Evolutionary conservation across 2,113 vertebrate species (phyloP).

Genomic region (Ptychochromis oligacanthus): DNA sequence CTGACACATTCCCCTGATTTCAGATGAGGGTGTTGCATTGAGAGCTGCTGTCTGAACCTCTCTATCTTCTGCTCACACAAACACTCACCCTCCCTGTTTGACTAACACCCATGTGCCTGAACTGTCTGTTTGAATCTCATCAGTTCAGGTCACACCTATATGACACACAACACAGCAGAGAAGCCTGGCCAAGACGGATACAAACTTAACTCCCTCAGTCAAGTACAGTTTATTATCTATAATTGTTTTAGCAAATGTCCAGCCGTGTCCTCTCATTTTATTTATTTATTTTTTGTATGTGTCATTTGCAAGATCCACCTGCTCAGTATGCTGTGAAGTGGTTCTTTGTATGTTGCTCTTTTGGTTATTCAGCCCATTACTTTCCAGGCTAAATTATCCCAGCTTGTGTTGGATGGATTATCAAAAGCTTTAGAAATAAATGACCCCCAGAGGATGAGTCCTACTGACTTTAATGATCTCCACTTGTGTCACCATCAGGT

Average conservation of each 20-base stretch:
- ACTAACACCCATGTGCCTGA: background rate
- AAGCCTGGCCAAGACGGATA: background rate
- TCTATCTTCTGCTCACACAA: background rate
- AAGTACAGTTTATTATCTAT: background rate
- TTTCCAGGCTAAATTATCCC: background rate
- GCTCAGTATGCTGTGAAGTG: background rate
- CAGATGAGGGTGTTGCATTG: background rate
- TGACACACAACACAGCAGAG: background rate
- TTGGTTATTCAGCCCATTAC: background rate
- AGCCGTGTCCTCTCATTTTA: background rate
- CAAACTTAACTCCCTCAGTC: background rate
- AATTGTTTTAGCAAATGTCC: rapidly evolving
- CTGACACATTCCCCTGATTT: background rate
- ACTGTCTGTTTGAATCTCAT: constrained; percentile 14
- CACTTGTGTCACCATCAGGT: background rate
- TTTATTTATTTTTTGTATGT: rapidly evolving
- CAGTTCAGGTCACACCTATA: constrained; percentile 15
- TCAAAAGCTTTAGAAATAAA: background rate
- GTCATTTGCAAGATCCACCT: background rate
- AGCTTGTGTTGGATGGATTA: background rate
- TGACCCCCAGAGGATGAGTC: background rate
- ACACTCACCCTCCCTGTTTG: background rate
- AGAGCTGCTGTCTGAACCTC: constrained; percentile 24
- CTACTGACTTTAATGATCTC: background rate
- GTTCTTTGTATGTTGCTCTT: background rate